Evolutionary conservation across 2,797 vertebrate species (phyloP), one percentile per base, ranked within the genome.

Genomic region (Enteromius viviparus): DNA sequence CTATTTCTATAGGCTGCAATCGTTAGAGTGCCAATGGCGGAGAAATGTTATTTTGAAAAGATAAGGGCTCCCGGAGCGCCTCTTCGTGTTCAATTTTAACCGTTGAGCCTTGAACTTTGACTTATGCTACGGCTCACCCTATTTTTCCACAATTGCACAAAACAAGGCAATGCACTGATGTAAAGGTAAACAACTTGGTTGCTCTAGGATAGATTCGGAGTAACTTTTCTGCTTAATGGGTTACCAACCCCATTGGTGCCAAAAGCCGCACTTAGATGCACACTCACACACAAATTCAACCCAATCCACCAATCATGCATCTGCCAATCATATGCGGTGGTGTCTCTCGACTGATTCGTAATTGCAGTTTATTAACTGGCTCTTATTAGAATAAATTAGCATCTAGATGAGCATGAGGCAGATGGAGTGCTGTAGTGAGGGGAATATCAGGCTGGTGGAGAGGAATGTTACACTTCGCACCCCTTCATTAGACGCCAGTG

Each of bases 371-470:
- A 95, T 96, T 95, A 95, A 93, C 91, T 92, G 93, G 92, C 93
- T 94, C 92, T 94, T 95, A 96, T 97, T 96, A 95, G 94, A 95
- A 95, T 91, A 93, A 94, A 96, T 97, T 95, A 95, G 94, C 95
- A 96, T 96, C 94, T 96, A 94, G 94, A 92, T 90, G 93, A 95
- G 93, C 81, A 89, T 90, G 90, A 94, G 91, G 91, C 93, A 95
- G 94, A 95, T 95, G 93, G 94, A 80, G 88, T 89, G 91, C n/a
- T 93, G 92, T 68, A 91, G 92, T 93, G 86, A 92, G 90, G 86
- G 89, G 85, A 90, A 93, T 84, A 72, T 75, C 78, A 88, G 87
- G 89, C 81, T 84, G 90, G 91, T 87, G 69, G 62, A 84, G 72
- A 78, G 88, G 89, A 85, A 87, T 87, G 77, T 53, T 62, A 76